phyloP scores from a whole-genome alignment of 2,888 invertebrate species.

The Harpagoxenus sublaevis region DNA sequence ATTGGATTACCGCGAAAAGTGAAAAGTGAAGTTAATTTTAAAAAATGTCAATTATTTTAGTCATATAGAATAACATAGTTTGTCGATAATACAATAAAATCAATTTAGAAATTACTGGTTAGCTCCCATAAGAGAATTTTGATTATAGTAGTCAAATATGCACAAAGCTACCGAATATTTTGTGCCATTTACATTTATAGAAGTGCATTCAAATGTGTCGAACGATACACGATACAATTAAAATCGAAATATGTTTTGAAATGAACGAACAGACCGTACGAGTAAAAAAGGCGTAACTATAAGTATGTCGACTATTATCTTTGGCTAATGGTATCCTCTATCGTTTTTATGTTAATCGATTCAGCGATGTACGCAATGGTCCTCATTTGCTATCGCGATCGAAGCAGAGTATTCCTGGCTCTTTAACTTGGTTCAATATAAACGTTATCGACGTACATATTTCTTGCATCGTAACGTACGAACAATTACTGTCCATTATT shows the following conservation, averaged over 20 bases:
- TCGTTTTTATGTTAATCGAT: slow-evolving; percentile 30
- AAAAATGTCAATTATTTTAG: slow-evolving; percentile 6
- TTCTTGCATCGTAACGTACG: slow-evolving; percentile 12
- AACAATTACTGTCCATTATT: slow-evolving; percentile 36
- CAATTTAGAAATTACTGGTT: neutral
- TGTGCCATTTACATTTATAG: neutral
- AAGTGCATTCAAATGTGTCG: neutral
- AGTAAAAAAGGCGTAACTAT: neutral
- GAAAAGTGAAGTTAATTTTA: neutral
- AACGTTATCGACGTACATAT: neutral
- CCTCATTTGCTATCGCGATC: neutral
- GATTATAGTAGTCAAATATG: neutral
- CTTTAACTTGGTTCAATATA: slow-evolving; percentile 7
- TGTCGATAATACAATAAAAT: neutral
- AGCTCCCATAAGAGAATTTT: neutral
- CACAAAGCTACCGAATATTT: neutral
- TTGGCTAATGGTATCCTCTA: neutral
- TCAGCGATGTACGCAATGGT: neutral
- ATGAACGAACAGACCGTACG: neutral
- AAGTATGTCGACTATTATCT: neutral
- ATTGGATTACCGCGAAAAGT: neutral
- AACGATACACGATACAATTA: neutral
- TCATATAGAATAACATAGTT: neutral
- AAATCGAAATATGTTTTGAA: neutral
- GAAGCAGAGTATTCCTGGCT: neutral